These are phyloP conservation scores for Thalassaphorura encarpata DNA, from an alignment of 1,140 invertebrate species.

Conservation along the genomic window DNA sequence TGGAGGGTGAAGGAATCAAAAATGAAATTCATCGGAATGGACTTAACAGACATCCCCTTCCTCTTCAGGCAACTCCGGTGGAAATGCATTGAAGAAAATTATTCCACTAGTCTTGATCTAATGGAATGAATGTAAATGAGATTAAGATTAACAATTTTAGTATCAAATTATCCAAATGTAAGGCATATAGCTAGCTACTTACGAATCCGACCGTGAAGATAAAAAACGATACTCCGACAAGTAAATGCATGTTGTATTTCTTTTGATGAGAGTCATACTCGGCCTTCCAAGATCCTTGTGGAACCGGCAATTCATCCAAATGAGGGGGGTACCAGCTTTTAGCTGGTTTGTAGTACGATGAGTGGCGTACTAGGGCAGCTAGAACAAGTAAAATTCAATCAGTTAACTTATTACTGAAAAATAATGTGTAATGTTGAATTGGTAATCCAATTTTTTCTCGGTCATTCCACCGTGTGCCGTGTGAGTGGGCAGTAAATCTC, in stretches of 20 bases:
- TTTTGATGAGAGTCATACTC: slow-evolving; percentile 50
- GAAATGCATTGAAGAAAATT: slow-evolving; percentile 1
- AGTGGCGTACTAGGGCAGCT: neutral
- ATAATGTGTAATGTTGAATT: too few relatives aligned
- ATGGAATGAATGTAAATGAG: neutral
- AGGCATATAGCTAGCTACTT: slow-evolving; percentile 29
- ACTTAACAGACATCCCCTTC: too few relatives aligned
- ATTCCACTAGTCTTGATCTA: neutral
- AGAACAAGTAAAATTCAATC: too few relatives aligned
- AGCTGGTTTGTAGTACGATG: neutral
- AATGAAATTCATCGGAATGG: too few relatives aligned
- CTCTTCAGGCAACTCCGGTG: neutral
- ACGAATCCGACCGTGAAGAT: slow-evolving; percentile 49
- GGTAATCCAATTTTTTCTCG: too few relatives aligned
- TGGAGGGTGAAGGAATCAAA: too few relatives aligned
- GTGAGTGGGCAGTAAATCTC: too few relatives aligned
- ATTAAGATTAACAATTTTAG: neutral
- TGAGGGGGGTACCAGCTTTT: neutral
- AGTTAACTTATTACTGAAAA: too few relatives aligned
- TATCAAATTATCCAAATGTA: neutral
- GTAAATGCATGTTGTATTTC: slow-evolving; percentile 54
- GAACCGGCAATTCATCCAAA: slow-evolving; percentile 61
- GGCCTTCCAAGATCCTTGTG: slow-evolving; percentile 59
- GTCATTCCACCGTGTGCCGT: too few relatives aligned
- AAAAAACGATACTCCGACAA: slow-evolving; percentile 47